phyloP scores from a whole-genome alignment of 2,797 vertebrate genomes.

The Triplophysa bombifrons region DNA sequence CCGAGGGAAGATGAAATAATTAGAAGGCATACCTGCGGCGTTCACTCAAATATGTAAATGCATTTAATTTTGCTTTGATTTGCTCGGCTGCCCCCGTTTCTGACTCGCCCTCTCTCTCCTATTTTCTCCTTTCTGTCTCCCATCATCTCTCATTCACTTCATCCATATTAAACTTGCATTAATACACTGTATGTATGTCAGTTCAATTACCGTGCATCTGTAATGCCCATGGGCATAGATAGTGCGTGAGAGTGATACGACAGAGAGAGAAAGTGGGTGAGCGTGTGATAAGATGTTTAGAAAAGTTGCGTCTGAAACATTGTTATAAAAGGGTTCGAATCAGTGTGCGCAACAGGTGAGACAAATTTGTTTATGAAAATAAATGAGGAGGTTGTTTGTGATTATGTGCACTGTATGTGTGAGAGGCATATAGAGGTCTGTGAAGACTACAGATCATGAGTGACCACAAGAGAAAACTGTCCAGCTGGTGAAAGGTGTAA shows the following conservation, averaged over 20 bases:
- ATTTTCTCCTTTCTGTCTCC: slow-evolving; percentile 54
- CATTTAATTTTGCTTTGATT: slow-evolving; percentile 83
- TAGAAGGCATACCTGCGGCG: slow-evolving; percentile 78
- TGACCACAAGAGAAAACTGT: slow-evolving; percentile 27
- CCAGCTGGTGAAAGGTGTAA: neutral
- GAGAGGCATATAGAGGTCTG: slow-evolving; percentile 11
- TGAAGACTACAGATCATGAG: slow-evolving; percentile 22
- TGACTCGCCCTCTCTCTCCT: slow-evolving; percentile 8
- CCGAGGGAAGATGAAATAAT: slow-evolving; percentile 78
- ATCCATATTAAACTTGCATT: slow-evolving; percentile 66
- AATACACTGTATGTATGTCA: slow-evolving; percentile 61
- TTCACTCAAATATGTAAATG: slow-evolving; percentile 86
- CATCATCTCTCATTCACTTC: slow-evolving; percentile 47
- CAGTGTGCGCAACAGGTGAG: slow-evolving; percentile 35
- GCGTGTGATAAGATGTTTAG: slow-evolving; percentile 37
- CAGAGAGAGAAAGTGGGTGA: slow-evolving; percentile 10
- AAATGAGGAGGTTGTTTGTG: slow-evolving; percentile 23
- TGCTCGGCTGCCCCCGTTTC: slow-evolving; percentile 67
- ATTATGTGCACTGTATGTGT: slow-evolving; percentile 2
- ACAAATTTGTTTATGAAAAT: slow-evolving; percentile 42
- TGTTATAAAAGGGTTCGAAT: slow-evolving; percentile 38
- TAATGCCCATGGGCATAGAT: slow-evolving; percentile 47
- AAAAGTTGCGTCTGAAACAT: slow-evolving; percentile 23
- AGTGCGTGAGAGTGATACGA: slow-evolving; percentile 10
- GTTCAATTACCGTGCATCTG: slow-evolving; percentile 61